A percentile compares a stretch with the other conserved stretches of the same genome.
phyloP scores from a whole-genome alignment of 2,113 vertebrate species.

The Monopterus albus region DNA sequence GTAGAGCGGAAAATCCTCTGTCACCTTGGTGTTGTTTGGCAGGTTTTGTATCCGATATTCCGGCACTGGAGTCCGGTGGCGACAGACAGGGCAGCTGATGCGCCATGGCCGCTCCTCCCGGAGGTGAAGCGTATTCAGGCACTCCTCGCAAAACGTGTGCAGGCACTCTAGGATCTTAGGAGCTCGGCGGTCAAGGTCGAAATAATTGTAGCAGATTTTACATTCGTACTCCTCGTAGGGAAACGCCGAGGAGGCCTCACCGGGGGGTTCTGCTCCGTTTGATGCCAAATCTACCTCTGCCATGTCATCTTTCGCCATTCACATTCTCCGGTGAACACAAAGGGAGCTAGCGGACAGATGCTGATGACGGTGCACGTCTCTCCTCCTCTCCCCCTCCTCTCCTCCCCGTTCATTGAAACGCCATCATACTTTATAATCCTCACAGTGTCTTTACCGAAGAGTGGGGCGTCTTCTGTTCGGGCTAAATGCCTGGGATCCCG shows the following conservation, averaged over 20 bases:
- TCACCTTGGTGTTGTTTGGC: slow-evolving; percentile 92
- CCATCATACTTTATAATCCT: slow-evolving; percentile 53
- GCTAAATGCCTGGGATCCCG: slow-evolving; percentile 27
- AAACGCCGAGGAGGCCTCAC: slow-evolving; percentile 64
- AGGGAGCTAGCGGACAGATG: slow-evolving; percentile 75
- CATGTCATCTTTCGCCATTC: slow-evolving; percentile 87
- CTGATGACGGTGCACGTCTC: slow-evolving; percentile 76
- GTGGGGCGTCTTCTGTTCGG: slow-evolving; percentile 8
- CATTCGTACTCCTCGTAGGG: slow-evolving; percentile 92
- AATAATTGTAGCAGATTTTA: slow-evolving; percentile 96
- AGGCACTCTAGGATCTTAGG: slow-evolving; percentile 93
- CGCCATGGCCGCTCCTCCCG: slow-evolving; percentile 84
- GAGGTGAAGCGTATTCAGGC: slow-evolving; percentile 90
- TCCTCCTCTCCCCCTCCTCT: slow-evolving; percentile 56
- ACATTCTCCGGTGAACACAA: slow-evolving; percentile 78
- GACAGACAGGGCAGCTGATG: slow-evolving; percentile 91
- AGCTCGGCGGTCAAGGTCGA: slow-evolving; percentile 90
- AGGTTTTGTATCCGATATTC: slow-evolving; percentile 89
- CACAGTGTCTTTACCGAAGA: not conserved
- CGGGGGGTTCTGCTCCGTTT: slow-evolving; percentile 68
- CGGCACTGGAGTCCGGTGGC: slow-evolving; percentile 91
- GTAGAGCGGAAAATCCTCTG: slow-evolving; percentile 88
- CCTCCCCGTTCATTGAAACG: slow-evolving; percentile 61
- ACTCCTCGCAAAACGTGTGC: slow-evolving; percentile 97
- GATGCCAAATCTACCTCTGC: slow-evolving; percentile 81